A percentile compares a stretch with the other conserved stretches of the same genome.
These are phyloP conservation scores for Eulemur rubriventer DNA, from an alignment of 2,797 vertebrate species.

Conservation along the genomic window DNA sequence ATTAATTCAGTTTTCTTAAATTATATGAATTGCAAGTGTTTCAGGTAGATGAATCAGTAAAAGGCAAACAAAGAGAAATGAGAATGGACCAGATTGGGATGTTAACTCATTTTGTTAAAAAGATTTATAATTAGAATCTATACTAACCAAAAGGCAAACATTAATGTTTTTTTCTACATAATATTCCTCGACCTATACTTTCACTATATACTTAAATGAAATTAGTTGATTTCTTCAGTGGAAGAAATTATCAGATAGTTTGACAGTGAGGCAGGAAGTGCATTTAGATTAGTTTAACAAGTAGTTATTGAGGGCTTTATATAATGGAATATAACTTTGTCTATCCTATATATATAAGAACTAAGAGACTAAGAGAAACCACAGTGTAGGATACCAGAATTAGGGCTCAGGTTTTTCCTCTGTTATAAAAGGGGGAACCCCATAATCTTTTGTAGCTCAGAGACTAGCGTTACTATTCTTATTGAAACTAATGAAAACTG, in stretches of 20 bases:
- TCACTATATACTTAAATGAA: background rate
- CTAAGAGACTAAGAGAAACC: background rate
- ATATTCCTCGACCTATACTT: background rate
- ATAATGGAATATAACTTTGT: background rate
- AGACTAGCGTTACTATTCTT: background rate
- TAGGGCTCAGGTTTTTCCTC: background rate
- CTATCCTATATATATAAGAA: background rate
- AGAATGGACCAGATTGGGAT: background rate
- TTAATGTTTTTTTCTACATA: background rate
- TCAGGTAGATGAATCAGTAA: background rate
- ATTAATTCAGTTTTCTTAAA: constrained; percentile 24
- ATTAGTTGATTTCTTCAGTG: background rate
- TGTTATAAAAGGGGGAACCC: no score
- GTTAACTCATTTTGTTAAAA: background rate
- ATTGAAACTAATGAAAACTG: background rate
- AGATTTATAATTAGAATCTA: constrained; percentile 1
- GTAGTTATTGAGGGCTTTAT: background rate
- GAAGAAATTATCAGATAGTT: background rate
- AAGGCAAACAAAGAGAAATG: background rate
- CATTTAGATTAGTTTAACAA: background rate
- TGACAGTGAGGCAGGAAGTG: background rate
- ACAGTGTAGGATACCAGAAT: background rate
- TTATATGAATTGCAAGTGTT: background rate
- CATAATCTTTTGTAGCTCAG: background rate
- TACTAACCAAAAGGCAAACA: background rate